Conservation (phyloP, 2,888 invertebrate species). For the Ashinkailepas kermadecensis region DNA sequence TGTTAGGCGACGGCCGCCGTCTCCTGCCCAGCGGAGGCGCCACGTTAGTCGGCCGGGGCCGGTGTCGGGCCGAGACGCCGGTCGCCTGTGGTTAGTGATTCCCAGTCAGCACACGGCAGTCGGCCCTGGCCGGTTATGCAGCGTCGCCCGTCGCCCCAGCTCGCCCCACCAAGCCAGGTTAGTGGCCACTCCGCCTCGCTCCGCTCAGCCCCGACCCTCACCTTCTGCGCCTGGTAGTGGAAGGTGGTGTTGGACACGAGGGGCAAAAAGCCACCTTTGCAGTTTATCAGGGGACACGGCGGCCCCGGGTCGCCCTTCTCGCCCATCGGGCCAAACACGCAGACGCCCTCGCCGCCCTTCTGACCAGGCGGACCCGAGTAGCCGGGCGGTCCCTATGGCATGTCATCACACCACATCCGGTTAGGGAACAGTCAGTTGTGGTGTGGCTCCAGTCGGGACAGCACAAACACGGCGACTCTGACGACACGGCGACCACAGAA, state of each 20-base stretch:
- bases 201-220: slow-evolving; percentile 33
- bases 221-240: slow-evolving; percentile 35
- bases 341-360: slow-evolving; percentile 33
- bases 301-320: slow-evolving; percentile 50
- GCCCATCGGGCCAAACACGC: slow-evolving; percentile 48
- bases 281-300: slow-evolving; percentile 30
- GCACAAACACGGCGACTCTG: neutral
- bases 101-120: slow-evolving; percentile 33
- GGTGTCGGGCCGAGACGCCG: slow-evolving; percentile 21
- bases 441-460: neutral
- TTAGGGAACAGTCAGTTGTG: neutral
- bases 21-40: slow-evolving; percentile 39
- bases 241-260: slow-evolving; percentile 34
- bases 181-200: neutral
- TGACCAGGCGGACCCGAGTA: slow-evolving; percentile 34
- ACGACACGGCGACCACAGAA: too few species aligned
- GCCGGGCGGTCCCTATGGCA: slow-evolving; percentile 39
- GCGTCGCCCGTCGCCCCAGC: too few species aligned
- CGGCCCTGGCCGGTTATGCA: neutral
- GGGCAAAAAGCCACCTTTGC: too few species aligned
- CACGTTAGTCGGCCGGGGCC: slow-evolving; percentile 37
- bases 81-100: neutral
- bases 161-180: neutral
- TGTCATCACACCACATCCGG: slow-evolving; percentile 43
- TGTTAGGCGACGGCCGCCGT: slow-evolving; percentile 42